Base-by-base conservation (phyloP, 2,888 invertebrate genomes). In the Allygus modestus region DNA sequence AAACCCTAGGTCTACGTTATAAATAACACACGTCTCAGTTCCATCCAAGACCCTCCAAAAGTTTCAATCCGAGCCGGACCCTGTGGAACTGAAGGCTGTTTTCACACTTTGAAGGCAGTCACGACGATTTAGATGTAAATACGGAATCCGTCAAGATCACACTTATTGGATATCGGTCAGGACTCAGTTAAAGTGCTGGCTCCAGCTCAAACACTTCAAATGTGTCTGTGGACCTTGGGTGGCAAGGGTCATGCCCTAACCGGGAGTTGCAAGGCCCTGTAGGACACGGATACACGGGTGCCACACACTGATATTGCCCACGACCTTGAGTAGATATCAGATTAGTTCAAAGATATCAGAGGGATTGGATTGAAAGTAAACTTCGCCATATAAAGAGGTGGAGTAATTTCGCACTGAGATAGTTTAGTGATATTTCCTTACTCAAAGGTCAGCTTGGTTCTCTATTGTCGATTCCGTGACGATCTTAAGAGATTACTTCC, bases 71-170 rank as follows among this genome's bases (percentile, higher is more conserved):
- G 17, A 46, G n/a, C n/a, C n/a, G n/a, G 46, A 46, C 46, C 46
- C 46, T 46, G 46, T 12, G 1, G 46, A 37, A 9, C 37, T 17
- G 51, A 51, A 51, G 51, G 51, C 12, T 51, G 51, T 17, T 51
- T 37, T 51, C 15, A 51, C 51, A 51, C 17, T 15, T 51, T 58
- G 58, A 23, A 58, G 58, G 58, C 23, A 58, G 58, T 7, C 58
- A 2, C 23, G 58, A 58, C 23, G 2, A 58, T 58, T 58, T 58
- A 58, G 58, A 58, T 58, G 58, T 58, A 23, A 58, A 58, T 58
- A 58, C 46, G n/a, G 46, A 37, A 37, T 37, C 46, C 2, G 23
- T 23, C 58, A 23, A 23, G 58, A 23, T 58, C 23, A 58, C 58
- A 58, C n/a, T n/a, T n/a, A n/a, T 46, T 12, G 46, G 17, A 46